Conservation (phyloP, 2,113 vertebrate species). For the Dipodomys ordii region DNA sequence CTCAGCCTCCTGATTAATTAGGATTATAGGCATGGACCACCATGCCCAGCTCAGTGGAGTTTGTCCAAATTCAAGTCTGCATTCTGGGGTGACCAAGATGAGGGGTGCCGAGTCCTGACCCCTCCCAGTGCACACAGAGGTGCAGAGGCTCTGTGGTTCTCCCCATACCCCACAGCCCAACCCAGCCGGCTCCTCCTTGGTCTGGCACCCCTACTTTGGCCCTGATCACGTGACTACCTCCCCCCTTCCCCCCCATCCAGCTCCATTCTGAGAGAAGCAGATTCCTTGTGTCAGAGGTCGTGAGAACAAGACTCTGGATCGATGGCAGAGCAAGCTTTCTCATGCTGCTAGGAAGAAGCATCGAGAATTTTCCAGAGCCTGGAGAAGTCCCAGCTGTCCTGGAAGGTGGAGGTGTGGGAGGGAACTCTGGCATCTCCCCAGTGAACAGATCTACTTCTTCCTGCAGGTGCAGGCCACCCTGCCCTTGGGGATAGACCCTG, state of each 20-base stretch:
- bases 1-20: too few species aligned
- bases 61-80: neutral
- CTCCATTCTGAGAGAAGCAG: neutral
- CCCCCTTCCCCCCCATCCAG: fast-evolving
- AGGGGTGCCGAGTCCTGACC: neutral
- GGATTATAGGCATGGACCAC: too few species aligned
- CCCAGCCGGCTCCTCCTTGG: too few species aligned
- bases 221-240: neutral
- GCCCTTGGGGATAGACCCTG: neutral
- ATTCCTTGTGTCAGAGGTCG: neutral
- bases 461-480: neutral
- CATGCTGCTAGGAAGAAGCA: neutral
- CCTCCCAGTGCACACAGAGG: neutral
- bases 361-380: neutral
- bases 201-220: neutral
- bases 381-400: neutral
- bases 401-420: neutral
- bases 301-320: fast-evolving
- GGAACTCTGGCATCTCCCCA: neutral
- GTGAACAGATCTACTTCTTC: neutral
- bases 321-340: neutral
- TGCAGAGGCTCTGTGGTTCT: neutral
- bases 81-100: fast-evolving
- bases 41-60: too few species aligned
- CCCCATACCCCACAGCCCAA: too few species aligned